phyloP scores from a whole-genome alignment of 2,797 vertebrate genomes.

The Morelia viridis region DNA sequence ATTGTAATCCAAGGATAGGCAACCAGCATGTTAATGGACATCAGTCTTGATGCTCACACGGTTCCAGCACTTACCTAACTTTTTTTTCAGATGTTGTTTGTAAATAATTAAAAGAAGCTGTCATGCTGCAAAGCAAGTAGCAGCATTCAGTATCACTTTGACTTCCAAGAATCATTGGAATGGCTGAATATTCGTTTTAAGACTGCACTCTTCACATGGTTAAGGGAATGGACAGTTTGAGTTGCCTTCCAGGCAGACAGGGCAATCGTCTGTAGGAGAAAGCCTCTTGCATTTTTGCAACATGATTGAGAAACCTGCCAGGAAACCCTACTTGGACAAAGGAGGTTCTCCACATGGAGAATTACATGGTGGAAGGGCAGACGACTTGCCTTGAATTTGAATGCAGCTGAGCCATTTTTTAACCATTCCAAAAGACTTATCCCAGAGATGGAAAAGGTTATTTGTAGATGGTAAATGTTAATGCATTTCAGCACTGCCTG shows the following conservation, averaged over 20 bases:
- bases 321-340: not conserved
- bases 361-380: not conserved
- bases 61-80: not conserved
- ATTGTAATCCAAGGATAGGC: not conserved
- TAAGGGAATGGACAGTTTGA: not conserved
- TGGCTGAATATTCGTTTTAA: not conserved
- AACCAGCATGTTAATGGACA: not conserved
- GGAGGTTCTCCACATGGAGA: not conserved
- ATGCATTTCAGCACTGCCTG: not conserved
- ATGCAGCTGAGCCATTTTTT: not conserved
- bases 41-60: not conserved
- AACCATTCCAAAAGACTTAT: not conserved
- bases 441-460: not conserved
- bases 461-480: not conserved
- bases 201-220: not conserved
- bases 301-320: not conserved
- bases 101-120: not conserved
- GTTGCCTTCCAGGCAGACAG: not conserved
- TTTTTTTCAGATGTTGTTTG: not conserved
- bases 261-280: not conserved
- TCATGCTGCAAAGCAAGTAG: not conserved
- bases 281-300: not conserved
- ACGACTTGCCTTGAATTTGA: not conserved
- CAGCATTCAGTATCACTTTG: not conserved
- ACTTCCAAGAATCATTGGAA: not conserved